Conservation (phyloP, 2,797 vertebrate species). For the Rachycentron canadum region DNA sequence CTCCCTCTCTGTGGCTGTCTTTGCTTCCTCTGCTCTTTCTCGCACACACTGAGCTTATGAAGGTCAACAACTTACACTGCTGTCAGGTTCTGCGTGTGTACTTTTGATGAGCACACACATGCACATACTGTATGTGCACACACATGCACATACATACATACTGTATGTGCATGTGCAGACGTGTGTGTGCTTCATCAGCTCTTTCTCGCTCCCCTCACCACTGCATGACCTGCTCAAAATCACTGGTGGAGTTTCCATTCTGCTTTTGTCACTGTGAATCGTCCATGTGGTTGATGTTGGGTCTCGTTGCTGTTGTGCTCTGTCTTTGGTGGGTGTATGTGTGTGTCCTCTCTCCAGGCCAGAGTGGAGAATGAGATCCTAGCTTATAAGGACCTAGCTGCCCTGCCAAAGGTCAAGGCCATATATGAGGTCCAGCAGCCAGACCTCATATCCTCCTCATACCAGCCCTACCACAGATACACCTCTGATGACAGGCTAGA, state of each 20-base stretch:
- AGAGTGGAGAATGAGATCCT: conserved; percentile 99
- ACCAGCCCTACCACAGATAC: conserved; percentile 95
- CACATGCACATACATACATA: background rate
- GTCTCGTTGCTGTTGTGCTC: conserved; percentile 69
- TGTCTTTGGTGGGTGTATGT: conserved; percentile 75
- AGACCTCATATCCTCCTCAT: conserved; percentile 93
- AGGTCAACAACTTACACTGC: conserved; percentile 70
- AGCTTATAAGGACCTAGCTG: conserved; percentile 99
- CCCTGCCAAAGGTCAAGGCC: conserved; percentile 99
- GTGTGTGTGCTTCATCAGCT: conserved; percentile 54
- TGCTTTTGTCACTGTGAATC: conserved; percentile 42
- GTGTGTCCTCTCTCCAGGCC: conserved; percentile 91
- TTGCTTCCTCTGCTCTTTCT: conserved; percentile 54
- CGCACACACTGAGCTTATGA: conserved; percentile 60
- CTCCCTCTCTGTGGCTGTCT: conserved; percentile 38
- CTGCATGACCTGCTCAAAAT: conserved; percentile 39
- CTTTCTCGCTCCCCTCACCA: conserved; percentile 4
- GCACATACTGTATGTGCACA: background rate
- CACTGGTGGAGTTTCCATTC: conserved; percentile 46
- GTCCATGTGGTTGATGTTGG: conserved; percentile 72
- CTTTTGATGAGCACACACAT: conserved; percentile 30
- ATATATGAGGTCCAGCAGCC: conserved; percentile 99
- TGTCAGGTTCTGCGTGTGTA: conserved; percentile 54
- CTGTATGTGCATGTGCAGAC: conserved; percentile 22
- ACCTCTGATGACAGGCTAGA: conserved; percentile 94